Percentiles rank a stretch among this genome's conserved stretches.
Evolutionary conservation across 2,888 invertebrate genomes (phyloP).

Genomic region (Calephelis perditalis): DNA sequence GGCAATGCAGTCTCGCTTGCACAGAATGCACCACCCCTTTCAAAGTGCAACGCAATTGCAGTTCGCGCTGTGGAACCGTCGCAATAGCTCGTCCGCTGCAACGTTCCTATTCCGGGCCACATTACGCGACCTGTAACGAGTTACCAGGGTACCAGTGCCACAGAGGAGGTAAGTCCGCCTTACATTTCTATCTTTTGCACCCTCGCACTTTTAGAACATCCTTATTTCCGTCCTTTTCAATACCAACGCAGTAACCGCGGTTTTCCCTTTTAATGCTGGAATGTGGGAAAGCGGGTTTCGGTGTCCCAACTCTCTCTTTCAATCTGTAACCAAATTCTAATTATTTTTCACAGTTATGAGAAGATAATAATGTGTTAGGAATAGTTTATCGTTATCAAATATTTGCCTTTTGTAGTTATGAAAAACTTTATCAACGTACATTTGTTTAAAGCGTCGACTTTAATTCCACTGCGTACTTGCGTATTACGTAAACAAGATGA

Average conservation of each 20-base stretch:
- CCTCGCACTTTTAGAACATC: conserved; percentile 42
- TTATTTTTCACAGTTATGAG: conserved; percentile 8
- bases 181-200: conserved; percentile 53
- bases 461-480: too few relatives aligned
- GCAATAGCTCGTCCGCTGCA: conserved; percentile 57
- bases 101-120: conserved; percentile 42
- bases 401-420: too few relatives aligned
- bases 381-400: background rate
- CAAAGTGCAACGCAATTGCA: conserved; percentile 57
- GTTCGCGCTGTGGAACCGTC: conserved; percentile 53
- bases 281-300: conserved; percentile 73
- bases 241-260: conserved; percentile 46
- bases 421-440: too few relatives aligned
- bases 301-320: conserved; percentile 74
- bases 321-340: conserved; percentile 48
- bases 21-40: conserved; percentile 71
- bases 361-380: background rate
- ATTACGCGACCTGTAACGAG: conserved; percentile 73
- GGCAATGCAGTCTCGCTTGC: conserved; percentile 77
- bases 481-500: too few relatives aligned
- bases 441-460: too few relatives aligned
- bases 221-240: conserved; percentile 45
- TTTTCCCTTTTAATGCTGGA: conserved; percentile 74
- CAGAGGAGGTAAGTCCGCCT: conserved; percentile 61
- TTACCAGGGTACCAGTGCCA: conserved; percentile 64